phyloP scores from a whole-genome alignment of 2,113 vertebrate genomes.

The Sphaerodactylus townsendi region DNA sequence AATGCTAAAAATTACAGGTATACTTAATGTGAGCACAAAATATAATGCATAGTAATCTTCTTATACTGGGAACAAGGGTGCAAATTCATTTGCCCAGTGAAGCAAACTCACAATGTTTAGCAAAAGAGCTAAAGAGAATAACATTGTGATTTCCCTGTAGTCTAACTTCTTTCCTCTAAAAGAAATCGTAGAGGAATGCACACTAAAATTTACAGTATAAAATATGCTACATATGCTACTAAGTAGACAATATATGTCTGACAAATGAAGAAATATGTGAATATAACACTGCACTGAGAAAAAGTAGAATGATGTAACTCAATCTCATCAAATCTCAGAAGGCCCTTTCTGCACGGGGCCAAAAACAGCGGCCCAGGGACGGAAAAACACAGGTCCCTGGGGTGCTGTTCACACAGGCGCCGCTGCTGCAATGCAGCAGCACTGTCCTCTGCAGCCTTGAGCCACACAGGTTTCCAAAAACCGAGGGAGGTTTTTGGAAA shows the following conservation, averaged over 20 bases:
- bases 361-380: no score
- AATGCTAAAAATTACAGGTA: neutral
- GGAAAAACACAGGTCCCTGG: no score
- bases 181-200: neutral
- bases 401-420: no score
- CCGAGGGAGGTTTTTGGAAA: no score
- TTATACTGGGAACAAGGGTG: neutral
- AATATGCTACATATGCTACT: neutral
- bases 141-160: neutral
- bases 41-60: neutral
- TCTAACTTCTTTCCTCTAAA: neutral
- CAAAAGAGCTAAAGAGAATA: neutral
- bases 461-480: no score
- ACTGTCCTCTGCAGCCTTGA: no score
- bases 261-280: neutral
- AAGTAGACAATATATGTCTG: neutral
- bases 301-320: no score
- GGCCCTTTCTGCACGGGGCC: no score
- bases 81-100: neutral
- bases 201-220: neutral
- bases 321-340: no score
- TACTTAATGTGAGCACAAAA: slow-evolving; percentile 2
- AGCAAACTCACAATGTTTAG: neutral
- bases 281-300: neutral
- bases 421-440: no score